Evolutionary conservation across 2,888 invertebrate species (phyloP).

Genomic region (Sarcophaga rosellei): DNA sequence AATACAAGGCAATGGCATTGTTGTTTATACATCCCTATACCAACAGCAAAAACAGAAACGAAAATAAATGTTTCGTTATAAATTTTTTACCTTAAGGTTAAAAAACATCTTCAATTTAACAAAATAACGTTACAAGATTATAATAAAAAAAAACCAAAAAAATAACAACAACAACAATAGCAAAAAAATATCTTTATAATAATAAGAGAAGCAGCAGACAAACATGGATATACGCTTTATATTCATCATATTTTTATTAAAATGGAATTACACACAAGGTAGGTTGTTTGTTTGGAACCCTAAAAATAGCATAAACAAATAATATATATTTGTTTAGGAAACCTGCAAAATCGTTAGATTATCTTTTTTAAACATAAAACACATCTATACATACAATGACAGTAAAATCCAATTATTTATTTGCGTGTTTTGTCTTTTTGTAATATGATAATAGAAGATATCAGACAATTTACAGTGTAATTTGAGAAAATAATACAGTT

Average conservation of each 20-base stretch:
- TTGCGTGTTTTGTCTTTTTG: too few species aligned
- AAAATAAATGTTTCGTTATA: neutral
- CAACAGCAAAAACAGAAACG: neutral
- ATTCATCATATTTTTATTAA: constrained; percentile 78
- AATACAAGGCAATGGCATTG: neutral
- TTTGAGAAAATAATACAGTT: neutral
- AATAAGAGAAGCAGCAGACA: constrained; percentile 27
- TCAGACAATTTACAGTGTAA: constrained; percentile 17
- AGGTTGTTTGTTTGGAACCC: constrained; percentile 63
- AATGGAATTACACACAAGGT: constrained; percentile 79
- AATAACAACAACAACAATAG: constrained; percentile 9
- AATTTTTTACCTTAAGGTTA: neutral
- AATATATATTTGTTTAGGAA: neutral
- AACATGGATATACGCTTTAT: constrained; percentile 78
- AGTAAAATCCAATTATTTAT: too few species aligned
- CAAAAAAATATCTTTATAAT: neutral
- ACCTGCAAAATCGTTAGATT: neutral
- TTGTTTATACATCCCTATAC: neutral
- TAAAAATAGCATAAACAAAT: neutral
- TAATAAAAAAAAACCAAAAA: neutral
- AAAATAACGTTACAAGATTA: constrained; percentile 12
- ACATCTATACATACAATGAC: neutral
- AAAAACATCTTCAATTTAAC: neutral
- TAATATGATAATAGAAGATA: neutral
- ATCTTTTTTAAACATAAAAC: neutral